A percentile compares a stretch with the other conserved stretches of the same genome.
Evolutionary conservation across 2,797 vertebrate genomes (phyloP).

Genomic region (Hippocampus kuda): DNA sequence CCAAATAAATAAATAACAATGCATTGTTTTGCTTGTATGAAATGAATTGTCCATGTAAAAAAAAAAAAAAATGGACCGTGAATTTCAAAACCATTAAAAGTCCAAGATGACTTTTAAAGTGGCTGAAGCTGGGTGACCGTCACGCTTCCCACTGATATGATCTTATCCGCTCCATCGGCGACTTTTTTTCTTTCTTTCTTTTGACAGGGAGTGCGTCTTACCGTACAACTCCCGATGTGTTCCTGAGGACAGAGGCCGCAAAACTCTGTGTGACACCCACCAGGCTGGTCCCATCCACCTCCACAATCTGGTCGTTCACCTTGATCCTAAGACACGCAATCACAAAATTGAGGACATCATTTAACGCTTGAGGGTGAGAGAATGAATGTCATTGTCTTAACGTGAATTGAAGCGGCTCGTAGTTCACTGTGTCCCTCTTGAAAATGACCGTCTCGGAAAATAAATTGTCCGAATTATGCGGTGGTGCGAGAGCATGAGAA

Average conservation of each 20-base stretch:
- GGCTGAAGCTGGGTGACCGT: neutral
- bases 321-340: conserved; percentile 73
- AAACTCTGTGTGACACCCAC: conserved; percentile 98
- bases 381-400: neutral
- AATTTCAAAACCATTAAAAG: neutral
- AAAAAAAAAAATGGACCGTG: neutral
- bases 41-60: neutral
- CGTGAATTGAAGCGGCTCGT: neutral
- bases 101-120: neutral
- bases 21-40: neutral
- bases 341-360: neutral
- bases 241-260: conserved; percentile 92
- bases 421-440: neutral
- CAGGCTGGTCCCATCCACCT: conserved; percentile 94
- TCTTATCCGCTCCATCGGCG: neutral
- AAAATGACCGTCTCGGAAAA: neutral
- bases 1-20: no score
- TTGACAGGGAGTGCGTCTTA: conserved; percentile 48
- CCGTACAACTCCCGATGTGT: conserved; percentile 94
- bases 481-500: neutral
- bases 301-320: conserved; percentile 98
- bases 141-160: neutral
- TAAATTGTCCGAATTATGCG: neutral
- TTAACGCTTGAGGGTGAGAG: neutral
- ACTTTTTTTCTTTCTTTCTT: neutral